phyloP scores from a whole-genome alignment of 2,888 invertebrate species.

The Dendrolimus houi region DNA sequence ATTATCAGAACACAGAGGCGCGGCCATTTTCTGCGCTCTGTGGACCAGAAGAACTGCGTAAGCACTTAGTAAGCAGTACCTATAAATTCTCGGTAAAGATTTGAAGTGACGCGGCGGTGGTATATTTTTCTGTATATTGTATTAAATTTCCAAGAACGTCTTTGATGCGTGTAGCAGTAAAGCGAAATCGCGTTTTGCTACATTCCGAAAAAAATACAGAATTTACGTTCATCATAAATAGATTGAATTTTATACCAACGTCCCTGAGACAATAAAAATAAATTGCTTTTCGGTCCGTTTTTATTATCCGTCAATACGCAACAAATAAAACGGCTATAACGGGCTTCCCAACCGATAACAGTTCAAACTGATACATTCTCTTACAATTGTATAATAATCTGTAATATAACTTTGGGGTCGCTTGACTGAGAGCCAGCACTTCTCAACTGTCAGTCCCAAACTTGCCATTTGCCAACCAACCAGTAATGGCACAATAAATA shows the following conservation, averaged over 20 bases:
- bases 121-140: too few relatives aligned
- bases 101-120: too few relatives aligned
- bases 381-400: constrained; percentile 35
- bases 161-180: neutral
- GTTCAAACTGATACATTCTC: constrained; percentile 3
- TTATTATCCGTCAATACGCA: constrained; percentile 54
- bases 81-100: too few relatives aligned
- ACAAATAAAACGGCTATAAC: constrained; percentile 51
- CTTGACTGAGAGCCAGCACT: constrained; percentile 33
- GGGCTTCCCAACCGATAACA: constrained; percentile 13
- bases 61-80: too few relatives aligned
- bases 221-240: constrained; percentile 33
- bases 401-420: constrained; percentile 30
- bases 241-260: constrained; percentile 57
- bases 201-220: neutral
- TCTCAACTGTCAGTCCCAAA: constrained; percentile 62
- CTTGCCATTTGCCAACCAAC: constrained; percentile 57
- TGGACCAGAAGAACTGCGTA: too few relatives aligned
- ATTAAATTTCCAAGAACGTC: too few relatives aligned
- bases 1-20: too few relatives aligned
- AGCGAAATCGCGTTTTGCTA: neutral
- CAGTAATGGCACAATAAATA: constrained; percentile 72
- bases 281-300: constrained; percentile 48
- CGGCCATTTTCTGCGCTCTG: too few relatives aligned
- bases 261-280: constrained; percentile 52